Base-by-base conservation (phyloP, 2,113 vertebrate genomes). In the Larimichthys crocea region DNA sequence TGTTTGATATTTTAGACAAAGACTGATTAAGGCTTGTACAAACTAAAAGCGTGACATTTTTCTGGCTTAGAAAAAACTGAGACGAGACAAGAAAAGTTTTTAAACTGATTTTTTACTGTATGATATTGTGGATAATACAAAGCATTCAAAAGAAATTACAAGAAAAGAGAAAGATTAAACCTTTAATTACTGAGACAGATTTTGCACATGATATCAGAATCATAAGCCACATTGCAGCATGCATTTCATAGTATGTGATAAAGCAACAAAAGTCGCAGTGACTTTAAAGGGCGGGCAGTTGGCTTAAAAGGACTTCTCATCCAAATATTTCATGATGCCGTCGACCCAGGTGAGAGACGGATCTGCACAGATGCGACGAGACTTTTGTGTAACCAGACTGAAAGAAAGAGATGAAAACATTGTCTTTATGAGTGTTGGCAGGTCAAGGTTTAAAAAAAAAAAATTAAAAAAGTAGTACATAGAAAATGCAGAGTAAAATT, bases 301-400 rank as follows among this genome's bases (percentile, higher is more conserved):
- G 50, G 0, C 80, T 77, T 0, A 93, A 1, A 84, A 20, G 44
- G 6, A 0, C 0, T 1, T 24, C 40, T 91, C 15, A 0, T 92
- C 59, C 74, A 94, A 0, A 1, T 0, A 0, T 19, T 20, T 82
- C 22, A 92, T 79, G 63, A 92, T 72, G 17, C 0, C 0, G 9
- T 66, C 0, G 2, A 91, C 88, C 92, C 90, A 93, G 31, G 12
- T 0, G 0, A 68, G 4, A 0, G 0, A 78, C 0, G 82, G 78
- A 49, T 91, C 82, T 4, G 46, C 86, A 20, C 93, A 94, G 61
- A 93, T 8, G 17, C 1, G 1, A 10, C 0, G 2, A 5, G 0
- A 0, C 6, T 16, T 86, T 14, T 9, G 2, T 0, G 91, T 84
- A 4, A 80, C 2, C 40, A 93, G 35, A 49, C 93, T 94, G 81